Conservation (phyloP, 2,113 vertebrate species). For the Heteronetta atricapilla region DNA sequence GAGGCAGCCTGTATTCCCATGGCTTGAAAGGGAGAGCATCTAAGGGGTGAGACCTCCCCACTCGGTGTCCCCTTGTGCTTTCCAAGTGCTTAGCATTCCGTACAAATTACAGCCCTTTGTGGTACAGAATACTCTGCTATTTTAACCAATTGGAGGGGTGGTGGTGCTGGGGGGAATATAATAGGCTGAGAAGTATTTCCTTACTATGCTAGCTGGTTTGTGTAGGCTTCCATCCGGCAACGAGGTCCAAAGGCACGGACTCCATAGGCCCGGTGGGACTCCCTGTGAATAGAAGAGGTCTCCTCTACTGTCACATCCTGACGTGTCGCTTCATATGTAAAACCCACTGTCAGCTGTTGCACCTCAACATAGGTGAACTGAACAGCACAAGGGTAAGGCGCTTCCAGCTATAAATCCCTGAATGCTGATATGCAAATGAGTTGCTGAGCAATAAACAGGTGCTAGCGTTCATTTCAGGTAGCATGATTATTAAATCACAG, state of each 20-base stretch:
- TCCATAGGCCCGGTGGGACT: neutral
- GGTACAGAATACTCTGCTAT: slow-evolving; percentile 34
- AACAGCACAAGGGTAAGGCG: neutral
- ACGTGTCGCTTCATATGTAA: neutral
- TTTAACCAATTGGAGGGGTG: slow-evolving; percentile 24
- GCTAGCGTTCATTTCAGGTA: neutral
- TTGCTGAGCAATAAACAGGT: neutral
- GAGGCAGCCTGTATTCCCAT: slow-evolving; percentile 32
- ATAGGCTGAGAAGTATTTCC: slow-evolving; percentile 45
- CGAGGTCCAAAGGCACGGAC: neutral
- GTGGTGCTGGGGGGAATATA: slow-evolving; percentile 17
- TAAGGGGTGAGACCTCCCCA: slow-evolving; percentile 6
- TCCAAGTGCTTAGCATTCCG: slow-evolving; percentile 54
- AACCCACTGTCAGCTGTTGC: neutral
- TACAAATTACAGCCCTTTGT: slow-evolving; percentile 60
- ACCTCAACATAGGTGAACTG: neutral
- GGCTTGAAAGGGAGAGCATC: slow-evolving; percentile 33
- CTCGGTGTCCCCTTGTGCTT: slow-evolving; percentile 37
- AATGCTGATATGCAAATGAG: neutral
- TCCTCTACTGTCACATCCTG: neutral
- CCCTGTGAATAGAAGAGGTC: neutral
- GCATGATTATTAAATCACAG: neutral
- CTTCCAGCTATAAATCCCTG: neutral
- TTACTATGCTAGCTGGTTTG: slow-evolving; percentile 13
- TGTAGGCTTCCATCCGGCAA: slow-evolving; percentile 28